Evolutionary conservation across 1,140 invertebrate species (phyloP).

Genomic region (Brachionus angularis): DNA sequence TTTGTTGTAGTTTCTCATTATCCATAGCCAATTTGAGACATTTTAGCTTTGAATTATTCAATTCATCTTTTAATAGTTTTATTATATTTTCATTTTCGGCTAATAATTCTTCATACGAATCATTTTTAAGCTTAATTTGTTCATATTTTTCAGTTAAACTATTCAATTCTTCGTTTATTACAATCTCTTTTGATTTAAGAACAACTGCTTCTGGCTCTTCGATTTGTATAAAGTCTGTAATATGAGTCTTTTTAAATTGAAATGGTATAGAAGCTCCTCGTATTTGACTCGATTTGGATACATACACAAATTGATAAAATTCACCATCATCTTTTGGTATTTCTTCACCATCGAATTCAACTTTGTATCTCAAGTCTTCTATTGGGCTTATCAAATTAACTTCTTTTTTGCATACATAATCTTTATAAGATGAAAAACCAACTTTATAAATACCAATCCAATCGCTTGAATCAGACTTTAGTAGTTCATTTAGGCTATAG

Average conservation of each 20-base stretch:
- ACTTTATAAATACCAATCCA: slow-evolving; percentile 55
- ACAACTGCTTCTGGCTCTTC: slow-evolving; percentile 50
- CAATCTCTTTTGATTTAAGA: slow-evolving; percentile 28
- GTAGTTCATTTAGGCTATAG: slow-evolving; percentile 51
- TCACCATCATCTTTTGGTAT: slow-evolving; percentile 57
- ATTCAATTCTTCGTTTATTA: slow-evolving; percentile 9
- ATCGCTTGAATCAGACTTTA: slow-evolving; percentile 49
- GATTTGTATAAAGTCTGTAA: slow-evolving; percentile 55
- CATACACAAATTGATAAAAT: slow-evolving; percentile 59
- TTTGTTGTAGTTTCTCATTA: neutral
- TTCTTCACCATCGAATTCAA: slow-evolving; percentile 49
- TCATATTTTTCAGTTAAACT: slow-evolving; percentile 3
- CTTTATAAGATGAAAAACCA: slow-evolving; percentile 50
- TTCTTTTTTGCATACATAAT: slow-evolving; percentile 50
- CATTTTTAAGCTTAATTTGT: neutral
- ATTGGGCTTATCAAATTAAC: slow-evolving; percentile 46
- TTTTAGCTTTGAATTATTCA: neutral
- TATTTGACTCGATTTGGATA: slow-evolving; percentile 51
- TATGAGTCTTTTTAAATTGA: slow-evolving; percentile 51
- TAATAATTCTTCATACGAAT: neutral
- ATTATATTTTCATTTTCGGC: slow-evolving; percentile 25
- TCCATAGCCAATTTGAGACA: slow-evolving; percentile 33
- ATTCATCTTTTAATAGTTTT: slow-evolving; percentile 6
- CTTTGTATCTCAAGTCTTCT: slow-evolving; percentile 47
- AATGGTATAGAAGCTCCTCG: slow-evolving; percentile 58